These are phyloP conservation scores for Ennomos fuscantarius DNA, from an alignment of 2,888 invertebrate genomes.

Conservation along the genomic window DNA sequence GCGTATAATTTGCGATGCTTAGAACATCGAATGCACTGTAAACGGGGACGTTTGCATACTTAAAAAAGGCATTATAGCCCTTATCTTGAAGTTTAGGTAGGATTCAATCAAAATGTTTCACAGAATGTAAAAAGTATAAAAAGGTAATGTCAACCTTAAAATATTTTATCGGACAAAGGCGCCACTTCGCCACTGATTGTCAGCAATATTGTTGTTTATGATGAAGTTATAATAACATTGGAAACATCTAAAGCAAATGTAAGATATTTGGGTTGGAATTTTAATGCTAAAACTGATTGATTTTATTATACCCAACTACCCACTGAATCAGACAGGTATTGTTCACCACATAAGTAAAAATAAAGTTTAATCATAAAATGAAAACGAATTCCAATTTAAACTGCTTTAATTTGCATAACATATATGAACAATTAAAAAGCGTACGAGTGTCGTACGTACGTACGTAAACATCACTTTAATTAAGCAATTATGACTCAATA, in stretches of 20 bases:
- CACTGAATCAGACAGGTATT: conserved; percentile 5
- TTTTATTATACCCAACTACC: conserved; percentile 4
- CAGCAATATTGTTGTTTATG: conserved; percentile 18
- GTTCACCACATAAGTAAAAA: conserved; percentile 4
- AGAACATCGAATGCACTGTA: conserved; percentile 29
- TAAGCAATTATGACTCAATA: too few relatives aligned
- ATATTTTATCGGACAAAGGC: conserved; percentile 27
- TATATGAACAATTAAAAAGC: too few relatives aligned
- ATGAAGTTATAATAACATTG: conserved; percentile 6
- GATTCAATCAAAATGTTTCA: conserved; percentile 24
- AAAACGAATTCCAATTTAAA: too few relatives aligned
- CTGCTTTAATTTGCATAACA: too few relatives aligned
- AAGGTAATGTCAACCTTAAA: conserved; percentile 6
- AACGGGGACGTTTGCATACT: conserved; percentile 29
- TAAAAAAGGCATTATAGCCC: conserved; percentile 17
- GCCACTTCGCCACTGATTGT: conserved; percentile 23
- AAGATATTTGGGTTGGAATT: conserved; percentile 16
- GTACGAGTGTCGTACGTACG: too few relatives aligned
- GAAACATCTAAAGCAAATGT: conserved; percentile 11
- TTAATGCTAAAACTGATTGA: conserved; percentile 18
- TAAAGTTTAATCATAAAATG: too few relatives aligned
- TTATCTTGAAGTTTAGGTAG: conserved; percentile 22
- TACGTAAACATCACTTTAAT: too few relatives aligned
- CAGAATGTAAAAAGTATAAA: conserved; percentile 23
- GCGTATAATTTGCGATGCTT: conserved; percentile 37